These are phyloP conservation scores for Dicerorhinus sumatrensis DNA, from an alignment of 2,113 vertebrate species.

Conservation along the genomic window DNA sequence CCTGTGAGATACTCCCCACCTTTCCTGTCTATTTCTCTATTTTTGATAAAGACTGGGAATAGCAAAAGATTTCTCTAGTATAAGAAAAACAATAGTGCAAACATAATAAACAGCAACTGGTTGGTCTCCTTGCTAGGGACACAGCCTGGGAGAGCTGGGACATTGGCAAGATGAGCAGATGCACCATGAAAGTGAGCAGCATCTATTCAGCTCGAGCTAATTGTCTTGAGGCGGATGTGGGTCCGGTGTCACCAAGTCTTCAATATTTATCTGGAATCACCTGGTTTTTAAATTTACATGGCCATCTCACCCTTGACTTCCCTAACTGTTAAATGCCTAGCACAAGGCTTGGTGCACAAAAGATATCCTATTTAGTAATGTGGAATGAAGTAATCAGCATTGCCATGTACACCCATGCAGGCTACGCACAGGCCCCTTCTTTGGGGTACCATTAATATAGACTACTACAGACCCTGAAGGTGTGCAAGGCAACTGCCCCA, in stretches of 20 bases:
- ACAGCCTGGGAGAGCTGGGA: accelerated
- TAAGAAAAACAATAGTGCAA: background rate
- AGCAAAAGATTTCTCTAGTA: background rate
- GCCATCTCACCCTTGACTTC: background rate
- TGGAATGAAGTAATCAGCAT: background rate
- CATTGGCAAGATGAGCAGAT: accelerated
- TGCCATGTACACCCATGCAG: too few relatives aligned
- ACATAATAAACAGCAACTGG: background rate
- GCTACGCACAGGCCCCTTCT: background rate
- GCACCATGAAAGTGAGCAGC: accelerated
- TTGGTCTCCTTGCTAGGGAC: background rate
- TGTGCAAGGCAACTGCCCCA: accelerated
- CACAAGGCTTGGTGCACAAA: background rate
- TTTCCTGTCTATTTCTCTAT: background rate
- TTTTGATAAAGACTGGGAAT: background rate
- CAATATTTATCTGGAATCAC: background rate
- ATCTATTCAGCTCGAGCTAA: background rate
- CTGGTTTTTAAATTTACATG: background rate
- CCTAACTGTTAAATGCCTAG: background rate
- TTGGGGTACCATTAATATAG: background rate
- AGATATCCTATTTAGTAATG: background rate
- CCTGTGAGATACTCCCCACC: background rate
- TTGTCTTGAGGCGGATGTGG: background rate
- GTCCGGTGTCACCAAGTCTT: background rate
- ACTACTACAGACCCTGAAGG: background rate